A percentile compares a stretch with the other conserved stretches of the same genome.
Conservation (phyloP, 2,113 vertebrate species). For the Noctilio leporinus region DNA sequence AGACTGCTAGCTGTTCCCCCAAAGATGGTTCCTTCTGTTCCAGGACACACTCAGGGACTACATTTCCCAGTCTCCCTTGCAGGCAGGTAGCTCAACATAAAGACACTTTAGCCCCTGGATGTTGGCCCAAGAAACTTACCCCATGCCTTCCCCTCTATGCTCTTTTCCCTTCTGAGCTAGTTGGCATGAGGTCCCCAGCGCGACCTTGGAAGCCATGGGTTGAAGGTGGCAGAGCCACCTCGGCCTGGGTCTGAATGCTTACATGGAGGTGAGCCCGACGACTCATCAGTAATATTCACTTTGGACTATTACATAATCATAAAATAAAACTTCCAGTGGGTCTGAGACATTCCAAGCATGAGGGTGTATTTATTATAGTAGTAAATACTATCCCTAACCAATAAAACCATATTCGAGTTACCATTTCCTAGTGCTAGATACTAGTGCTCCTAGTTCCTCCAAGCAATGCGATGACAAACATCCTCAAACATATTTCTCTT, state of each 20-base stretch:
- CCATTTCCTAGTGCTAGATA: background rate
- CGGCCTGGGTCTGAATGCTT: background rate
- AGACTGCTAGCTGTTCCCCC: background rate
- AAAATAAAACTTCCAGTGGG: background rate
- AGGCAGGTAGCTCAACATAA: background rate
- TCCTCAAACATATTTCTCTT: background rate
- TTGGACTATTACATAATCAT: background rate
- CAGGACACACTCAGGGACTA: background rate
- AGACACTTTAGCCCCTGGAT: background rate
- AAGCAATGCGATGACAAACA: background rate
- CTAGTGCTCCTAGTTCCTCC: background rate
- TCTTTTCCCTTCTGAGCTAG: background rate
- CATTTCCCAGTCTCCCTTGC: constrained; percentile 5
- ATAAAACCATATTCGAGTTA: background rate
- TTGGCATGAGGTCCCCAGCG: background rate
- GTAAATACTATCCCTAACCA: background rate
- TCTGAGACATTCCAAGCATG: background rate
- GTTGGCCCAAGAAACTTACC: background rate
- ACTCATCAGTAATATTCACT: background rate
- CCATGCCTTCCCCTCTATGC: no score
- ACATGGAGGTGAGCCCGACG: background rate
- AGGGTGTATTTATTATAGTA: background rate
- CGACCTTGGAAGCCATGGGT: background rate
- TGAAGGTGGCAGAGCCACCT: background rate
- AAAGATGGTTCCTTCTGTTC: background rate